A percentile compares a stretch with the other conserved stretches of the same genome.
Conservation (phyloP, 2,797 vertebrate species). For the Lerista edwardsae region DNA sequence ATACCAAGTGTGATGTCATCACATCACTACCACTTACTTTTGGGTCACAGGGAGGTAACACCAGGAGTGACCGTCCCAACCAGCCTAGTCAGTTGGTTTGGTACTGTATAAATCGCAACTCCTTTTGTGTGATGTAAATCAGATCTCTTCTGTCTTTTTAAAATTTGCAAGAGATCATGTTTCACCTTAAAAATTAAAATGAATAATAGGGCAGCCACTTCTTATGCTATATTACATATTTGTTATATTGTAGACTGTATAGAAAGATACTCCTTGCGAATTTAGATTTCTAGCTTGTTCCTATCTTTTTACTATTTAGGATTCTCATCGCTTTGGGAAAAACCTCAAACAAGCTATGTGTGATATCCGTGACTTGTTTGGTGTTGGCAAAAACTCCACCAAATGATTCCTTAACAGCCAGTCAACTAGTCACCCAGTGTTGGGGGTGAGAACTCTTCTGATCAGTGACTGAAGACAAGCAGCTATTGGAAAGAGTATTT, state of each 20-base stretch:
- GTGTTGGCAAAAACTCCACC: constrained; percentile 75
- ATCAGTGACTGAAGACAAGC: constrained; percentile 41
- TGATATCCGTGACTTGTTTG: constrained; percentile 87
- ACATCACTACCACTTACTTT: no score
- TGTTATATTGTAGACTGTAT: not conserved
- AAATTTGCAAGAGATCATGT: no score
- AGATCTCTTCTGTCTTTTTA: no score
- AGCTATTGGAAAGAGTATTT: constrained; percentile 29
- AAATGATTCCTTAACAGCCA: constrained; percentile 59
- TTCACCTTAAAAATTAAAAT: no score
- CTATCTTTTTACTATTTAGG: constrained; percentile 72
- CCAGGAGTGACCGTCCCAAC: no score
- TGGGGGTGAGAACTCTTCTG: constrained; percentile 44
- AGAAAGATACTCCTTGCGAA: not conserved
- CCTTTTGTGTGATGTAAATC: not conserved
- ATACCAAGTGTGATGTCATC: no score
- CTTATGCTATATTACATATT: not conserved
- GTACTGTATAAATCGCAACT: not conserved
- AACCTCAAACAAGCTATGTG: constrained; percentile 87
- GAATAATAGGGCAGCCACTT: no score
- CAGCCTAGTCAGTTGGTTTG: no score
- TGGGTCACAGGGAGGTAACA: no score
- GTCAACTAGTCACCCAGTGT: constrained; percentile 4
- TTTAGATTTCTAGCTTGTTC: not conserved
- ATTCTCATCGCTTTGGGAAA: constrained; percentile 92